Evolutionary conservation across 2,888 invertebrate species (phyloP), one percentile per base, ranked within the genome.

Genomic region (Metellina segmentata): DNA sequence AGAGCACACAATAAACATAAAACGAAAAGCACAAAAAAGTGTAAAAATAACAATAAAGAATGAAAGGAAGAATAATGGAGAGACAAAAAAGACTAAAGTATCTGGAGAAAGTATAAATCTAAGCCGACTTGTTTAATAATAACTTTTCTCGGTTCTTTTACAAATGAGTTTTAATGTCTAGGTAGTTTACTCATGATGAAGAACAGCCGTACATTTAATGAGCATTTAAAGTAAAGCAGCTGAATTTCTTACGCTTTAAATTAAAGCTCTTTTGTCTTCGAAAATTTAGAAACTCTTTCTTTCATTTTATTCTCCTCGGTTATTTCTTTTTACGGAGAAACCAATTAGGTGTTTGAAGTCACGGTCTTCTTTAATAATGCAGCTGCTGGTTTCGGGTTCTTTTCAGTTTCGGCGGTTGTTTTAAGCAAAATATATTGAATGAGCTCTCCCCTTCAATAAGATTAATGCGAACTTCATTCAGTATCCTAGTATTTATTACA

Each of bases 81-180:
- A 19, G 19, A 9, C 13, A 74, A 78, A 75, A 88, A 81, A 81
- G 71, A 81, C 48, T 8, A n/a, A 9, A 69, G 72, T 16, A 71
- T 49, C 49, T 78, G 16, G 53, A 9, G 70, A 72, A 52, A 72
- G 16, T 61, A 88, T 88, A 88, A 88, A 88, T 88, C 81, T 74
- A 88, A 81, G 69, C 75, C 19, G 81, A 75, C 88, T 88, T 81
- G 88, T 81, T 88, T 88, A 88, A 88, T 88, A 88, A 88, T 75
- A 88, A 74, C 88, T 88, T 88, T 79, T 51, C 20, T 61, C 79
- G 78, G 71, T 79, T 87, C 52, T 72, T 87, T 83, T 72, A 72
- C 79, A 72, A 87, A 87, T 79, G 87, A 9, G 79, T 71, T 87
- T 87, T 87, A 79, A 87, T 87, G 87, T 87, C 71, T 61, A 79